Base-by-base conservation (phyloP, 2,888 invertebrate species). In the Zhuqinia jingwanae region DNA sequence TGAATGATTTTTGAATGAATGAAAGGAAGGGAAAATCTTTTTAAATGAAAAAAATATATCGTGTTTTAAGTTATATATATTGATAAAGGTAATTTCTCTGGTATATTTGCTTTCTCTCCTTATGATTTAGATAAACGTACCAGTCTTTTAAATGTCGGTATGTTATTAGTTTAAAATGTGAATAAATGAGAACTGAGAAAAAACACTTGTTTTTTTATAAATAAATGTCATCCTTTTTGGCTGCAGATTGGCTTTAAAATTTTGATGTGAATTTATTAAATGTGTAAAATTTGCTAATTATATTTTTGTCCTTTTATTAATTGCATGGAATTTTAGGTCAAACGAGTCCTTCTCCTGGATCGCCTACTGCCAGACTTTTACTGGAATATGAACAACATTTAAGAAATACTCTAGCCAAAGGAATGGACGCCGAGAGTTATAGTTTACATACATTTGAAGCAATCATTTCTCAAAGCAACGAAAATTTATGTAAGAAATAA, bases 371-470 rank as follows among this genome's bases (percentile, higher is more conserved):
- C 73, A 94, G 97, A 27, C 94, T 98, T 11, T 94, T 98, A 25
- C 94, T 97, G 87, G 97, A 98, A 92, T 98, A 98, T 92, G 98
- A 98, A 93, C 97, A 97, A 68, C 88, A 81, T 58, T 65, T 81
- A 56, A 25, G 97, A 89, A 98, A 98, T 92, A 97, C 97, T 0
- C 93, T 98, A 89, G 97, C 97, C 89, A 97, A 97, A 93, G 98
- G 97, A 90, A 97, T 97, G 96, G 98, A 98, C 92, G 97, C 97
- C 8, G 97, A 98, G 93, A 97, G 97, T 92, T 97, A 97, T 93
- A 97, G 97, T 92, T 94, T 98, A 90, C 97, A 98, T 92, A 98
- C 98, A 0, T 98, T 98, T 92, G 97, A 98, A 93, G 97, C 97
- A 84, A 94, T 98, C 88, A 94, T 98, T 88, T 96, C 97, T 78